Base-by-base conservation (phyloP, 2,113 vertebrate genomes). In the Raja brachyura region DNA sequence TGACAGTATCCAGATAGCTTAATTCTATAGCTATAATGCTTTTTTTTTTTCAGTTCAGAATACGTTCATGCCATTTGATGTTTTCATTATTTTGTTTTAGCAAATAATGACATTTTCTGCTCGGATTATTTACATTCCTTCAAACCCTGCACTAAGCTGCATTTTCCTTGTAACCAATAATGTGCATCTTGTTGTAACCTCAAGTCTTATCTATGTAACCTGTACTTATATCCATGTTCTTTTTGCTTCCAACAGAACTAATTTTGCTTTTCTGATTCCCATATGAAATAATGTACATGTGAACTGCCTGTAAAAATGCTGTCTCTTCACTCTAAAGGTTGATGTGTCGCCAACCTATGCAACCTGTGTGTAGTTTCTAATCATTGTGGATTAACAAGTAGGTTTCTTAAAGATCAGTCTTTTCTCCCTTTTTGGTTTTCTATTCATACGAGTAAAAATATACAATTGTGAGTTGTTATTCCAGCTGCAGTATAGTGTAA, bases 341-440 rank as follows among this genome's bases (percentile, higher is more conserved):
- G 39, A 93, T 94, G 93, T 94, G 95, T 95, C 94, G 95, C 93
- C 95, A 93, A 96, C 95, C 95, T 96, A 96, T 96, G 95, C 96
- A 96, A 96, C 94, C 93, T 88, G 4, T 54, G 31, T 13, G 66
- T 92, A 73, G 33, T 70, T 39, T 92, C 90, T 73, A 25, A 70
- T 73, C 33, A 54, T 92, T 73, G 68, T 73, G 90, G 90, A 22
- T 92, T 73, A 25, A 48, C 90, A 14, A 54, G 11, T 92, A 88
- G 90, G 25, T 73, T 39, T 92, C 90, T 74, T 25, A 68, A 70
- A 74, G 68, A 33, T 92, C 90, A 92, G 39, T 73, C 66, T 33
- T 88, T 77, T 77, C 33, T 18, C 39, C 18, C 70, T 73, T 22
- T 25, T 54, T 92, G 66, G 31, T 92, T 92, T 92, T 73, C 48